Evolutionary conservation across 2,797 vertebrate species (phyloP), one percentile per base, ranked within the genome.

Genomic region (Kryptolebias ocellatus): DNA sequence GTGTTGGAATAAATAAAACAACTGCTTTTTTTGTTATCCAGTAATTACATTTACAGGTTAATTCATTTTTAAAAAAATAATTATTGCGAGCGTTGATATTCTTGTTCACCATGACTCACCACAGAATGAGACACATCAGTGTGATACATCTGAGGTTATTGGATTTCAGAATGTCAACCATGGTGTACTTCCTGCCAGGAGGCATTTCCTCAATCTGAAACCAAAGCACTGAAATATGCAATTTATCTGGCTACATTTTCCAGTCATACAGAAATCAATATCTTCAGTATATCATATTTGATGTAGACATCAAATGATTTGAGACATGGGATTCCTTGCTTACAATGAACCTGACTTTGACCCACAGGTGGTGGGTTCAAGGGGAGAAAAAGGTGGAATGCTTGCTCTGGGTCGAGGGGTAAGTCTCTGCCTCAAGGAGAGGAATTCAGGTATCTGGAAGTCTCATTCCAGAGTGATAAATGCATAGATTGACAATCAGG

Each of bases 131-230:
- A 77, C 94, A 96, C 95, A 98, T 94, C 58, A 96, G 72, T 0
- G 96, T 97, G 88, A 97, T 89, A n/a, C 89, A 89, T 55, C 95
- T 85, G 78, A 97, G 94, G 46, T 98, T 96, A 56, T 76, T 83
- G n/a, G 93, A 95, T 79, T 73, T 95, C 52, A 98, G 12, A 28
- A 98, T 79, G 67, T 98, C 95, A 45, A 96, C 80, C 74, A 96
- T 90, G 70, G 85, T 95, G 66, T 95, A 94, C 0, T 83, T 92
- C 60, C 87, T 92, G 2, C 3, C 60, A 0, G 64, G 17, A 64
- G 53, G 11, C 27, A 31, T 47, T 0, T 34, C 42, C 68, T 89
- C 79, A 2, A 65, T 49, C 60, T 79, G 16, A 63, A 80, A 74
- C 4, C 4, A 73, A 45, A 18, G 17, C 6, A 49, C 2, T 3